Evolutionary conservation across 2,113 vertebrate genomes (phyloP).

Genomic region (Pelecanoides urinatrix): DNA sequence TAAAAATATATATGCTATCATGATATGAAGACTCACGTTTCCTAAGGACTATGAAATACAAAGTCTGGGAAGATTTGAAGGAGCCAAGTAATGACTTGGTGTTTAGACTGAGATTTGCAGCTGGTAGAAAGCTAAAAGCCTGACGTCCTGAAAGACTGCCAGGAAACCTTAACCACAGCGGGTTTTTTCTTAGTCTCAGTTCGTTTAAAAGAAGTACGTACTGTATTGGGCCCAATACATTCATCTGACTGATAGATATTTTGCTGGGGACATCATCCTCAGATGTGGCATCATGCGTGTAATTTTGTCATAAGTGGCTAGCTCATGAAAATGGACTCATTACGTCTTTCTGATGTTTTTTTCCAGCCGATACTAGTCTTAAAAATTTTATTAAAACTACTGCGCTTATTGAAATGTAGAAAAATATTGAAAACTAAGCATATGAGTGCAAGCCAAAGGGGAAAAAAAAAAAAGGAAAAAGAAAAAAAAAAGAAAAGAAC

Average conservation of each 20-base stretch:
- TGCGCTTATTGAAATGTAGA: not conserved
- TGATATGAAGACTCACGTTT: not conserved
- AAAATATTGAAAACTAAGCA: not conserved
- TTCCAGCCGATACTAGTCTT: not conserved
- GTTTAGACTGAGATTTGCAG: not conserved
- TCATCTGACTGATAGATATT: not conserved
- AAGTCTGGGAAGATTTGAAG: not conserved
- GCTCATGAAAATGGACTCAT: not conserved
- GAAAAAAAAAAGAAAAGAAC: not conserved
- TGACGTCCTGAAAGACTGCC: not conserved
- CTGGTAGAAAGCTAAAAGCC: not conserved
- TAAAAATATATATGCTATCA: not conserved
- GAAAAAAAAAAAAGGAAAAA: too few relatives aligned
- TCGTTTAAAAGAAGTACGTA: not conserved
- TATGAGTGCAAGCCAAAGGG: not conserved
- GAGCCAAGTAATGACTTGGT: not conserved
- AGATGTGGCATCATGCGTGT: not conserved
- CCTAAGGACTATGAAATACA: not conserved
- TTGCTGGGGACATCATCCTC: not conserved
- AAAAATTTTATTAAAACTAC: not conserved
- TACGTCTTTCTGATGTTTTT: not conserved
- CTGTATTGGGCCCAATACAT: not conserved
- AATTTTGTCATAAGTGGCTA: not conserved
- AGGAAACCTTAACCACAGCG: not conserved
- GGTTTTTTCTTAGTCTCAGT: not conserved